Base-by-base conservation (phyloP, 2,888 invertebrate species). In the Pterostichus niger region DNA sequence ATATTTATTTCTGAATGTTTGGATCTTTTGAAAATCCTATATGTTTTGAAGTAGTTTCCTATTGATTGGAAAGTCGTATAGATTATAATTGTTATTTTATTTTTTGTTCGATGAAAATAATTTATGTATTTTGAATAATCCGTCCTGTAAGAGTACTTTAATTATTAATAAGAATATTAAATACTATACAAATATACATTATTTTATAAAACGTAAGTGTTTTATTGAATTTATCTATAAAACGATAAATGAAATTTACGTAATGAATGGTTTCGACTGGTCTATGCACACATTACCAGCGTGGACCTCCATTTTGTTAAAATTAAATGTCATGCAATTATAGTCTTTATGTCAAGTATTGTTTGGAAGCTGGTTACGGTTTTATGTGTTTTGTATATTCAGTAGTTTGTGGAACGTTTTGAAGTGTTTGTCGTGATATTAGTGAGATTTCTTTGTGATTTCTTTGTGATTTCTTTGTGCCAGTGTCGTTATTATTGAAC, bases 91-190 rank as follows among this genome's bases (percentile, higher is more conserved):
- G 75, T 75, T 75, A 75, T 44, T 75, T 40, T 40, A 40, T 40
- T 40, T 24, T 40, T 75, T 82, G 71, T 81, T 81, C 81, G 15
- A 75, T 40, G 40, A 40, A 40, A 40, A 40, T 82, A 75, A 82
- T 82, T 82, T 82, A 82, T 82, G 82, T 82, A 76, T 49, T 82
- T 59, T 75, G 46, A 13, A 56, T 77, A 80, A 80, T 82, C 82
- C 82, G 82, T 82, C 82, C 82, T 82, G 76, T 82, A 75, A 56
- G 44, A 75, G 81, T 75, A 75, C 61, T 82, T 33, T 77, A 77
- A 56, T 35, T 77, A 56, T 56, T 54, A 31, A 44, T 73, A 73
- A 82, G 46, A 44, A 56, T 81, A 81, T 81, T 56, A 24, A 81
- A 81, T 71, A 64, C 64, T 73, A 82, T 73, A 81, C 24, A 81